These are phyloP conservation scores for Caerostris extrusa DNA, from an alignment of 1,140 invertebrate genomes.

Conservation along the genomic window DNA sequence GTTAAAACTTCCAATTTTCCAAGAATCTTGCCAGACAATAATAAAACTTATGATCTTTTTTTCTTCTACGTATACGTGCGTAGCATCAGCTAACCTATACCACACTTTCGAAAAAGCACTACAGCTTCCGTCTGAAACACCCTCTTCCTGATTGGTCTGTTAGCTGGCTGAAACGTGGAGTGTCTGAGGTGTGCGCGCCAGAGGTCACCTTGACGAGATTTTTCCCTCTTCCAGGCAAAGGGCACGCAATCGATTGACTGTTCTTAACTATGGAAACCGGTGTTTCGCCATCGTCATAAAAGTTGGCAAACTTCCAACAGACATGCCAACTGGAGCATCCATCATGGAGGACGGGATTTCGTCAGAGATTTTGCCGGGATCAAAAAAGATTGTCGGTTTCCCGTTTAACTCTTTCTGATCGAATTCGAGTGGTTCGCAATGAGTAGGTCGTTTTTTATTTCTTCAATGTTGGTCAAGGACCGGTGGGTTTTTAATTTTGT, in stretches of 20 bases:
- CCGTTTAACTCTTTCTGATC: background rate
- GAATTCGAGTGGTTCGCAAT: background rate
- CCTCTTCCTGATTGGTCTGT: conserved; percentile 59
- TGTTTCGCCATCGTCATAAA: conserved; percentile 10
- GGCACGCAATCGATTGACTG: conserved; percentile 66
- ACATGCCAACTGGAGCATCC: conserved; percentile 17
- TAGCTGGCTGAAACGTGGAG: conserved; percentile 54
- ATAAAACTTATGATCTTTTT: background rate
- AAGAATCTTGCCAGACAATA: background rate
- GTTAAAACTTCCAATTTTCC: no score
- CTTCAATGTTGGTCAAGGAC: background rate
- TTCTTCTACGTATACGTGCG: background rate
- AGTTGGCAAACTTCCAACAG: conserved; percentile 21
- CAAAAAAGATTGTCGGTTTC: background rate
- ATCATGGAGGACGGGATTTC: background rate
- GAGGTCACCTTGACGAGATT: conserved; percentile 67
- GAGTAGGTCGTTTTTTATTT: no score
- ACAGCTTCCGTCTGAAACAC: conserved; percentile 36
- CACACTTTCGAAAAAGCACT: background rate
- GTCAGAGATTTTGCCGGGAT: background rate
- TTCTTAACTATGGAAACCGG: conserved; percentile 54
- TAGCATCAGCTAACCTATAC: background rate
- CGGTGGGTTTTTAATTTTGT: background rate
- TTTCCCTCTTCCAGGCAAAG: conserved; percentile 19
- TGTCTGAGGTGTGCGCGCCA: conserved; percentile 60